These are phyloP conservation scores for Albula goreensis DNA, from an alignment of 2,113 vertebrate genomes.

Conservation along the genomic window DNA sequence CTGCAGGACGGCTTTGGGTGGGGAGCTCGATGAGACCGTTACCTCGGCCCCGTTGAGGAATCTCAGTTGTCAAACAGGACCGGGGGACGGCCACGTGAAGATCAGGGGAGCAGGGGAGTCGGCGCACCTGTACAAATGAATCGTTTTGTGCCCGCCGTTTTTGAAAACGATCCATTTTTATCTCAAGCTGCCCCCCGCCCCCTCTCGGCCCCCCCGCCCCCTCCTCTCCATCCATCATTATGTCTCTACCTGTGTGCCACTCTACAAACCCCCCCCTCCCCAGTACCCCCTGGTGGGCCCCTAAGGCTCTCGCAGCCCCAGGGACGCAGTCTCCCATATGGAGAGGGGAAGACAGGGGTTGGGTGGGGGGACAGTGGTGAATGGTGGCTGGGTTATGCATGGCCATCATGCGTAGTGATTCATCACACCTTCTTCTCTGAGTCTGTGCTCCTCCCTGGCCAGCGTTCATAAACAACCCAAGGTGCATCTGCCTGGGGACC, in stretches of 20 bases:
- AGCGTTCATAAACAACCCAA: conserved; percentile 59
- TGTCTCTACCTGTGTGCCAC: background rate
- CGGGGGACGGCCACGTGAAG: background rate
- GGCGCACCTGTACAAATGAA: background rate
- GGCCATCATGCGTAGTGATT: conserved; percentile 16
- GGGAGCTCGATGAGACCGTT: background rate
- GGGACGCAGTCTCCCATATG: background rate
- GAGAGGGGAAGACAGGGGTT: background rate
- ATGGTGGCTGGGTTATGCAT: conserved; percentile 21
- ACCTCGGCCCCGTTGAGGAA: background rate
- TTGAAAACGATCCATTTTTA: background rate
- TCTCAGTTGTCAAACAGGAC: background rate
- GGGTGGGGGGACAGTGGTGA: background rate
- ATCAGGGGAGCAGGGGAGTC: background rate
- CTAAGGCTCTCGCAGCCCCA: background rate
- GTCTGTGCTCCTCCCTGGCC: conserved; percentile 9
- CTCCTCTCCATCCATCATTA: background rate
- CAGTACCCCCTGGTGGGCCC: background rate
- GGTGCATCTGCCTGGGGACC: conserved; percentile 63
- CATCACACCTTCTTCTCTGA: conserved; percentile 21
- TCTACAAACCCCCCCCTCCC: background rate
- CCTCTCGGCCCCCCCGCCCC: too few species aligned
- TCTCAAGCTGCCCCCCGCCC: background rate
- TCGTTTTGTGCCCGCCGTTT: background rate
- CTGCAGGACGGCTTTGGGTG: background rate